phyloP scores from a whole-genome alignment of 2,888 invertebrate species.

The Drosophila gaucha region DNA sequence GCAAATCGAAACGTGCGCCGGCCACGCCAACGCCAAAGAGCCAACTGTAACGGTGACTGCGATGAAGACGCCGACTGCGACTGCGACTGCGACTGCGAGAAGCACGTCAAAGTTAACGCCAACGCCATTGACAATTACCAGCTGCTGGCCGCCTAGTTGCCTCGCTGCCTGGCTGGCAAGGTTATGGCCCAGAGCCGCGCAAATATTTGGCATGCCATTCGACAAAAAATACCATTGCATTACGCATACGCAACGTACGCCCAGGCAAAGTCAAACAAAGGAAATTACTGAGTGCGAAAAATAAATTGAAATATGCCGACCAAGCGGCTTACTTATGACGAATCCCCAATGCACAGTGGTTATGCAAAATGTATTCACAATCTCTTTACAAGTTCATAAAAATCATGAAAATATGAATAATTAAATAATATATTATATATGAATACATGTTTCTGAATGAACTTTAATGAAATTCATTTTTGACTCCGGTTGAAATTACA shows the following conservation, averaged over 20 bases:
- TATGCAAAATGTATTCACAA: too few relatives aligned
- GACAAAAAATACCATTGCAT: slow-evolving; percentile 51
- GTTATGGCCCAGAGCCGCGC: slow-evolving; percentile 70
- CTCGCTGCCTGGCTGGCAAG: slow-evolving; percentile 58
- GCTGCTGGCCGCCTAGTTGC: slow-evolving; percentile 55
- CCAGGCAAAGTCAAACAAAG: slow-evolving; percentile 52
- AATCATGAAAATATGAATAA: too few relatives aligned
- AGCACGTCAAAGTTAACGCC: slow-evolving; percentile 41
- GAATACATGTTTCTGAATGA: too few relatives aligned
- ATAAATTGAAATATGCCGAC: slow-evolving; percentile 65
- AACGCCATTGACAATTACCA: slow-evolving; percentile 68
- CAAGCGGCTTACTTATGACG: slow-evolving; percentile 44
- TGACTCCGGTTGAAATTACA: background rate
- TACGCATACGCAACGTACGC: slow-evolving; percentile 71
- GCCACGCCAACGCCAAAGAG: slow-evolving; percentile 54
- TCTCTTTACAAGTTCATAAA: too few relatives aligned
- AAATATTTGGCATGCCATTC: slow-evolving; percentile 70
- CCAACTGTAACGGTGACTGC: slow-evolving; percentile 4
- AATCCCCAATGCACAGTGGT: slow-evolving; percentile 49
- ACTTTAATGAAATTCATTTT: too few relatives aligned
- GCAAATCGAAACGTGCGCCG: slow-evolving; percentile 77
- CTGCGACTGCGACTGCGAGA: slow-evolving; percentile 14
- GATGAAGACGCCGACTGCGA: too few relatives aligned
- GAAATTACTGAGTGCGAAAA: slow-evolving; percentile 77
- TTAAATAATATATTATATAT: too few relatives aligned